Percentiles rank a stretch among this genome's conserved stretches.
Conservation (phyloP, 2,113 vertebrate genomes). For the Cyanoramphus novaezelandiae region DNA sequence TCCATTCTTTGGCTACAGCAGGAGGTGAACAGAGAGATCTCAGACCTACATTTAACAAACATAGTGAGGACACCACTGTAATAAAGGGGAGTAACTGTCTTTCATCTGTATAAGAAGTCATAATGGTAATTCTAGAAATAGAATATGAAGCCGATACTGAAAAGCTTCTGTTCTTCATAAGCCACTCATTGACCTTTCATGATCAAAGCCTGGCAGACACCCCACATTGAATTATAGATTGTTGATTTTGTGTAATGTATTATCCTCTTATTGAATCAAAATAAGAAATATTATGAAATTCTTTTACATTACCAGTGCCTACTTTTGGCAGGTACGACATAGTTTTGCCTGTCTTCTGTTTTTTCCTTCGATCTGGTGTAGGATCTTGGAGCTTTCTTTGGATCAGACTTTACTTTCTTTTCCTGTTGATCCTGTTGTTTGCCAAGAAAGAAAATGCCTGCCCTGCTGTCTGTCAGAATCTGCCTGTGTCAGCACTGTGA, state of each 20-base stretch:
- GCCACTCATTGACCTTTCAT: constrained; percentile 4
- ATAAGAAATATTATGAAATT: background rate
- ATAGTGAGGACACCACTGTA: constrained; percentile 13
- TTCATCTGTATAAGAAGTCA: constrained; percentile 28
- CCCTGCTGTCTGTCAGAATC: background rate
- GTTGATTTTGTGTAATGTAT: background rate
- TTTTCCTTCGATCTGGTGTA: background rate
- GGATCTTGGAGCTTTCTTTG: background rate
- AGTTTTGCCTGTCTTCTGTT: background rate
- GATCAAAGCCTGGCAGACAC: background rate
- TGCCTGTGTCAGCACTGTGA: background rate
- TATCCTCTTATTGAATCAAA: background rate
- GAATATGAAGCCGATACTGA: background rate
- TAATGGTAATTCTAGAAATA: constrained; percentile 37
- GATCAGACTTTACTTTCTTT: background rate
- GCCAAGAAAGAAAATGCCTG: background rate
- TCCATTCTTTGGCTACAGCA: constrained; percentile 59
- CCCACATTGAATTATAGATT: background rate
- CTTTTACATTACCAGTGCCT: background rate
- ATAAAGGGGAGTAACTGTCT: constrained; percentile 27
- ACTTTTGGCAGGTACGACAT: background rate
- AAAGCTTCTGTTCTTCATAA: constrained; percentile 33
- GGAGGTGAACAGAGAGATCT: constrained; percentile 50
- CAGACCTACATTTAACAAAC: constrained; percentile 51
- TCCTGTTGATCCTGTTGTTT: background rate